Percentiles rank a stretch among this genome's conserved stretches.
Conservation (phyloP, 2,113 vertebrate species). For the Anolis carolinensis region DNA sequence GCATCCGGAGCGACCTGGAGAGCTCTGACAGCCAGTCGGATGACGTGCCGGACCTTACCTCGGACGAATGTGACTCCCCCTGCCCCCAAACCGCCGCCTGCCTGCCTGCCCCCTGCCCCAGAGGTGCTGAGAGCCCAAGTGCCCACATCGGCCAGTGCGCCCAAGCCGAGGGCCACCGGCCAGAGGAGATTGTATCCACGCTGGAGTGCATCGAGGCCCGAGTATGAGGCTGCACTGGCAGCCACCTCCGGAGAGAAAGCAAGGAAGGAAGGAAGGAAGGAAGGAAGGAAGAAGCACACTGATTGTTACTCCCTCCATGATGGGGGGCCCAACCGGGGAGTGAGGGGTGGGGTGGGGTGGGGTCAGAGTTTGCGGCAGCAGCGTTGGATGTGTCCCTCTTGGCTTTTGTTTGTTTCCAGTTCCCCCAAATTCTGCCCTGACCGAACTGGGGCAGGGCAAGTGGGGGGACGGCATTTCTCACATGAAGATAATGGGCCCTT, state of each 20-base stretch:
- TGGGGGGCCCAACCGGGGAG: slow-evolving; percentile 17
- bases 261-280: slow-evolving; percentile 55
- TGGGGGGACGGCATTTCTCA: slow-evolving; percentile 71
- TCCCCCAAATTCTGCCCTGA: slow-evolving; percentile 56
- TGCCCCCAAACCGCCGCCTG: slow-evolving; percentile 73
- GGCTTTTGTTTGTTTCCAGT: slow-evolving; percentile 51
- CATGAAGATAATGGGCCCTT: slow-evolving; percentile 43
- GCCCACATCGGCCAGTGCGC: slow-evolving; percentile 78
- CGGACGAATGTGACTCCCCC: slow-evolving; percentile 93
- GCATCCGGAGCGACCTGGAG: slow-evolving; percentile 97
- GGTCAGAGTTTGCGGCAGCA: too few species aligned
- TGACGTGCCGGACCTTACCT: slow-evolving; percentile 94
- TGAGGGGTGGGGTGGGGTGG: slow-evolving; percentile 22
- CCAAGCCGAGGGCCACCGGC: slow-evolving; percentile 70
- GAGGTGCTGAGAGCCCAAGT: slow-evolving; percentile 80
- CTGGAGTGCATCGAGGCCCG: slow-evolving; percentile 78
- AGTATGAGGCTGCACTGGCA: slow-evolving; percentile 68
- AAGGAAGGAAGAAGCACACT: slow-evolving; percentile 58
- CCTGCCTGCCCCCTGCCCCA: slow-evolving; percentile 67
- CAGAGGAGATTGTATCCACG: slow-evolving; percentile 68
- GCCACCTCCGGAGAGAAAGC: slow-evolving; percentile 51
- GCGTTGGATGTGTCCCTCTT: slow-evolving; percentile 17
- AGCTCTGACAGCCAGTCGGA: slow-evolving; percentile 98
- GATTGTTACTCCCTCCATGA: slow-evolving; percentile 49
- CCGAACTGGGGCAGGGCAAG: slow-evolving; percentile 27